Evolutionary conservation across 2,113 vertebrate species (phyloP).

Genomic region (Desmodus rotundus): DNA sequence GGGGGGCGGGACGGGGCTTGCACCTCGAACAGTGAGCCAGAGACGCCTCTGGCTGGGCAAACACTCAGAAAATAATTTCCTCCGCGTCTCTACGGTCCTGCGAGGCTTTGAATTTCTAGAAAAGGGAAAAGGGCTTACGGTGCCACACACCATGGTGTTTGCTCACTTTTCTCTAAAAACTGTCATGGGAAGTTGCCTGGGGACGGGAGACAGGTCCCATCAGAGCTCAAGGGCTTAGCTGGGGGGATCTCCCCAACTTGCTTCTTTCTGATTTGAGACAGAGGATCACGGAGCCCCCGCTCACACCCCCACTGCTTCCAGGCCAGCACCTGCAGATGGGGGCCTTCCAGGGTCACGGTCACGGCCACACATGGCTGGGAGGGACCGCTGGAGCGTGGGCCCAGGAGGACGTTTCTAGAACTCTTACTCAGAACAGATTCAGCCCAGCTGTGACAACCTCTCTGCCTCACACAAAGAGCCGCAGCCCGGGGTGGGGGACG

Average conservation of each 20-base stretch:
- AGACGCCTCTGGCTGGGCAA: not conserved
- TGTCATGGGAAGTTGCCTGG: not conserved
- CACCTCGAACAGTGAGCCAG: not conserved
- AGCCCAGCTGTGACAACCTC: not conserved
- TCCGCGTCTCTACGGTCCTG: not conserved
- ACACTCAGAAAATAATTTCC: not conserved
- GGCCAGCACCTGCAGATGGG: not conserved
- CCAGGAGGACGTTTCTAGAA: not conserved
- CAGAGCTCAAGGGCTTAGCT: not conserved
- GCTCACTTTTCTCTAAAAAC: not conserved
- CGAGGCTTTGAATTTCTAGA: constrained; percentile 28
- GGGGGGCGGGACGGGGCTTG: constrained; percentile 49
- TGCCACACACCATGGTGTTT: not conserved
- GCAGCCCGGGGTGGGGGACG: not conserved
- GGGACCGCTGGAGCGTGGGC: not conserved
- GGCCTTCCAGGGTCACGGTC: not conserved
- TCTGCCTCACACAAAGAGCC: not conserved
- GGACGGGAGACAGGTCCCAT: not conserved
- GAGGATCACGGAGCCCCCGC: not conserved
- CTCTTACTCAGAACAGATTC: not conserved
- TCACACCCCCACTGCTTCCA: not conserved
- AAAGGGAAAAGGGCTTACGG: not conserved
- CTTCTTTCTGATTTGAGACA: not conserved
- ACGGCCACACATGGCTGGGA: not conserved
- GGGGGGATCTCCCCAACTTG: not conserved